Base-by-base conservation (phyloP, 2,888 invertebrate genomes). In the Podotricha telesiphe region DNA sequence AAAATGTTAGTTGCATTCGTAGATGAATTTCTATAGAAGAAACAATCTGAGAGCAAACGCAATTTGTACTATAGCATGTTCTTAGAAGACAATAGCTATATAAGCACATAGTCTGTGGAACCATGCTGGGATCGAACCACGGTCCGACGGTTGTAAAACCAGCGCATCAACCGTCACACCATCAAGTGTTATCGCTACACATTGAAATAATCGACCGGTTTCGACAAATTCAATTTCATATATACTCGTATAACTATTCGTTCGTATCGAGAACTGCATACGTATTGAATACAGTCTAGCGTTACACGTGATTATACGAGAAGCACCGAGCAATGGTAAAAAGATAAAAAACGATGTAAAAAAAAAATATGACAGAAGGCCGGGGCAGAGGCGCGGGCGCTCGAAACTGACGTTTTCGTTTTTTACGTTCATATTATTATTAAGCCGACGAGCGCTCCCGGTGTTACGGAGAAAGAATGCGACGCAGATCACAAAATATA, bases 401-500 rank as follows among this genome's bases (percentile, higher is more conserved):
- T 86, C 86, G 88, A 86, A 81, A 79, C 87, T 87, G 88, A 87
- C 85, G 86, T 87, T 84, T 85, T 87, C 88, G 86, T 93, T 90
- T 92, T 83, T 85, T 85, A 86, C 88, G 87, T 89, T 88, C 89
- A 72, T 90, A 87, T 88, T 91, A 91, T 92, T 91, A 89, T 91
- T 91, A 88, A 86, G 86, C 83, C 84, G 86, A 85, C 85, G 85
- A 74, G 70, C 88, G 93, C 93, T 93, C 91, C 93, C 87, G 91
- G 93, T 93, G 91, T 93, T 93, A 93, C 93, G 93, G 82, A 79
- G 86, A 84, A 78, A 91, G 93, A 91, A 93, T 93, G 91, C 85
- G 84, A 82, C 85, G 86, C 78, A 90, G 92, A 91, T 74, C 75
- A 75, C 78, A 71, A 76, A 71, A 73, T 67, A 76, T 72, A 74